phyloP scores from a whole-genome alignment of 2,797 vertebrate species.

The Anguilla anguilla region DNA sequence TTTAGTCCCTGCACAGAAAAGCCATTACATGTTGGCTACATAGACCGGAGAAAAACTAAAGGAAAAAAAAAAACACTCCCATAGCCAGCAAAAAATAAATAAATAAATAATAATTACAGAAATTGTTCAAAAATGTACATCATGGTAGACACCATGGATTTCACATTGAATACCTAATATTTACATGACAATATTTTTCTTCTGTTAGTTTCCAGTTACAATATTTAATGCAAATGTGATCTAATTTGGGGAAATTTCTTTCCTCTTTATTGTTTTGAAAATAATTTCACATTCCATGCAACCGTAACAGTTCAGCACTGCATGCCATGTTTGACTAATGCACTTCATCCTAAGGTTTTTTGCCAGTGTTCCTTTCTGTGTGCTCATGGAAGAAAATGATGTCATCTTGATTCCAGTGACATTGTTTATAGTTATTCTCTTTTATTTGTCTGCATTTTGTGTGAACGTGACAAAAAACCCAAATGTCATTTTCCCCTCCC shows the following conservation, averaged over 20 bases:
- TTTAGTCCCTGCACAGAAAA: background rate
- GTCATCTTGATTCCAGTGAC: background rate
- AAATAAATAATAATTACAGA: background rate
- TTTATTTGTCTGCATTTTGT: background rate
- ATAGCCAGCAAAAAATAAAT: background rate
- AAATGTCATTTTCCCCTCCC: conserved; percentile 55
- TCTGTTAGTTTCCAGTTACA: background rate
- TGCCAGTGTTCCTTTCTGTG: background rate
- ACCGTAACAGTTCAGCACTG: background rate
- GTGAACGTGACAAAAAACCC: conserved; percentile 46
- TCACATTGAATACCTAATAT: conserved; percentile 18
- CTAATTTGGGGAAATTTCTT: conserved; percentile 36
- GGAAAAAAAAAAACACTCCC: background rate
- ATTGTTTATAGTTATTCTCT: background rate
- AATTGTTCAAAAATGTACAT: background rate
- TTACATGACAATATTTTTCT: background rate
- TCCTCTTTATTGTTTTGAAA: conserved; percentile 35
- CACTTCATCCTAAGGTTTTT: background rate
- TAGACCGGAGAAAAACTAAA: background rate
- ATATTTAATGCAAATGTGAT: background rate
- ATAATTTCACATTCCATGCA: background rate
- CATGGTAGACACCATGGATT: background rate
- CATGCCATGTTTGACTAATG: background rate
- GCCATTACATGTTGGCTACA: background rate
- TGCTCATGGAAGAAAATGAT: background rate